Percentiles rank a stretch among this genome's conserved stretches.
Conservation (phyloP, 2,797 vertebrate genomes). For the Characodon lateralis region DNA sequence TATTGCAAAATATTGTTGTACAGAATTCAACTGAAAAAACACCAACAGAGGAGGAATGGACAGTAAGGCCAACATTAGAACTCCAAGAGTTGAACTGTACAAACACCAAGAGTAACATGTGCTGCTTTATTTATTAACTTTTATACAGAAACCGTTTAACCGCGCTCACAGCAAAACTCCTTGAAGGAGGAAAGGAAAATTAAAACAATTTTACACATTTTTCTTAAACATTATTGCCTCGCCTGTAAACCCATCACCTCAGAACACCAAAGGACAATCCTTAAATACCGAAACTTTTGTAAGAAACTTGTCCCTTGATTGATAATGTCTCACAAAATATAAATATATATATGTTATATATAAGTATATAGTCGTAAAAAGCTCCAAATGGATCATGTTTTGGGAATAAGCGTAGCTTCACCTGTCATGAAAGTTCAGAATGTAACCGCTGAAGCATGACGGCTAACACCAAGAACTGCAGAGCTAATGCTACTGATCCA, state of each 20-base stretch:
- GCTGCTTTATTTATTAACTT: constrained; percentile 71
- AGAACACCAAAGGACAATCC: constrained; percentile 54
- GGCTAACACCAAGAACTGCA: constrained; percentile 47
- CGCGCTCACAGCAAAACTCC: constrained; percentile 52
- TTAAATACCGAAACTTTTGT: constrained; percentile 54
- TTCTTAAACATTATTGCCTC: constrained; percentile 70
- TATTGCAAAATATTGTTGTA: constrained; percentile 89
- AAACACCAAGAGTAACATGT: constrained; percentile 78
- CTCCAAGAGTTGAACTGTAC: constrained; percentile 81
- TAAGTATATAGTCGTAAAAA: constrained; percentile 62
- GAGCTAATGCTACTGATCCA: constrained; percentile 32
- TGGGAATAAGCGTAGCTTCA: constrained; percentile 29
- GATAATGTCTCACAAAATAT: constrained; percentile 63
- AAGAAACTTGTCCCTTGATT: constrained; percentile 61
- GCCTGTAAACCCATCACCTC: constrained; percentile 57
- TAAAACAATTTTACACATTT: constrained; percentile 47
- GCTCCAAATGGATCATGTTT: constrained; percentile 58
- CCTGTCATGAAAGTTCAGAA: constrained; percentile 37
- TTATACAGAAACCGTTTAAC: constrained; percentile 58
- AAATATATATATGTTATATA: constrained; percentile 50
- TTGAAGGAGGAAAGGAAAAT: constrained; percentile 39
- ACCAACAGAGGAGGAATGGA: constrained; percentile 78
- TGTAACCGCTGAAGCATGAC: constrained; percentile 50
- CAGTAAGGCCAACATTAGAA: constrained; percentile 86
- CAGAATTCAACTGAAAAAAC: constrained; percentile 84